A percentile compares a stretch with the other conserved stretches of the same genome.
phyloP scores from a whole-genome alignment of 2,888 invertebrate species.

The Hetaerina titia region DNA sequence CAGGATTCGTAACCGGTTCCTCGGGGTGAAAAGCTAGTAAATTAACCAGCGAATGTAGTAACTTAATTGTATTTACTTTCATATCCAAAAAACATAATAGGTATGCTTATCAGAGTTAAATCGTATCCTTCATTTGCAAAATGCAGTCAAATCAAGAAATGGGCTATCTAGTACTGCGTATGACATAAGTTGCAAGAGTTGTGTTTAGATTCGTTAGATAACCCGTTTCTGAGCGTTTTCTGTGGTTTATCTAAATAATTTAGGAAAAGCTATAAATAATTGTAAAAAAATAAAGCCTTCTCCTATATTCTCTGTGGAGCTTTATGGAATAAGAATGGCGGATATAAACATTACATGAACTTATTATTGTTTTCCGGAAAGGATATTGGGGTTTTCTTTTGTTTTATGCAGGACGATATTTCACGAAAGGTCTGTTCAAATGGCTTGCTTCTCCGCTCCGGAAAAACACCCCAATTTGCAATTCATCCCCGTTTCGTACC shows the following conservation, averaged over 20 bases:
- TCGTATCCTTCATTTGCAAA: too few relatives aligned
- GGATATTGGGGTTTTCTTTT: slow-evolving; percentile 7
- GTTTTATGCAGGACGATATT: slow-evolving; percentile 35
- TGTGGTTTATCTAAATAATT: background rate
- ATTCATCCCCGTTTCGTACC: background rate
- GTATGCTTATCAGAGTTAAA: too few relatives aligned
- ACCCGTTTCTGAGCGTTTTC: background rate
- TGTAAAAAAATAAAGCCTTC: background rate
- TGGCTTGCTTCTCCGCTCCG: background rate
- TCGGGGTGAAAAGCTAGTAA: too few relatives aligned
- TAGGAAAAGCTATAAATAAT: background rate
- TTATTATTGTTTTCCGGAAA: background rate
- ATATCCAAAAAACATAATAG: too few relatives aligned
- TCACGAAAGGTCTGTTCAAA: background rate
- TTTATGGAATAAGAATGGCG: background rate
- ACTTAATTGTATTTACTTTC: too few relatives aligned
- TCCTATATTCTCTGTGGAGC: background rate
- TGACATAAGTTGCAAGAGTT: too few relatives aligned
- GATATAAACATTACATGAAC: background rate
- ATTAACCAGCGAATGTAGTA: too few relatives aligned
- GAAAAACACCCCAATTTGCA: slow-evolving; percentile 37
- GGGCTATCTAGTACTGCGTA: too few relatives aligned
- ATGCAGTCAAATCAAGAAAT: too few relatives aligned
- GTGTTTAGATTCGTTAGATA: background rate
- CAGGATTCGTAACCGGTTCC: too few relatives aligned